Evolutionary conservation across 1,140 invertebrate genomes (phyloP).

Genomic region (Cotesia glomerata): DNA sequence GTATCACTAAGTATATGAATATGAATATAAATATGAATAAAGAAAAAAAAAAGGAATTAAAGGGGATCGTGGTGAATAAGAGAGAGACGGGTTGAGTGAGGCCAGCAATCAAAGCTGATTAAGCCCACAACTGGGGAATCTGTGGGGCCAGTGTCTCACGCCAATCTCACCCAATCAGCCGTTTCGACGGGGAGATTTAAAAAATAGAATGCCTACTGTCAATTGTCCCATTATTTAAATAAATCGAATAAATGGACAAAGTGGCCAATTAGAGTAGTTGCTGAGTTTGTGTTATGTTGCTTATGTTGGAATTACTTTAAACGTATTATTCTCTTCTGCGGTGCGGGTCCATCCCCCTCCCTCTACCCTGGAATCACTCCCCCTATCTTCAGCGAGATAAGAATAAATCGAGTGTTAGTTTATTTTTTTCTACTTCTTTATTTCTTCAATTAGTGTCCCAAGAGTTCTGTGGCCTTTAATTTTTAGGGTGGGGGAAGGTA

Average conservation of each 20-base stretch:
- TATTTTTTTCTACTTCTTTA: no score
- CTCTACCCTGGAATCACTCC: no score
- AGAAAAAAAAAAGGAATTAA: conserved; percentile 27
- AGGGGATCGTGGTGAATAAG: conserved; percentile 37
- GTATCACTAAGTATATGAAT: no score
- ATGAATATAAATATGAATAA: not conserved
- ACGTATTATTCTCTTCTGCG: conserved; percentile 59
- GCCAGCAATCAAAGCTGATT: conserved; percentile 65
- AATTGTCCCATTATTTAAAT: conserved; percentile 67
- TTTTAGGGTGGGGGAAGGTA: no score
- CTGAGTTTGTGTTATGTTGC: conserved; percentile 43
- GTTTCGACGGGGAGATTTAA: conserved; percentile 63
- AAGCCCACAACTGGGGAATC: conserved; percentile 66
- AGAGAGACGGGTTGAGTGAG: conserved; percentile 41
- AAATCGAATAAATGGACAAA: conserved; percentile 67
- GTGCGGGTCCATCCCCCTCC: no score
- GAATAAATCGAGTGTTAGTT: no score
- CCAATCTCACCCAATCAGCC: conserved; percentile 64
- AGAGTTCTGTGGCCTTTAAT: no score
- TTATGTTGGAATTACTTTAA: conserved; percentile 47
- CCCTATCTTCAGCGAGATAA: no score
- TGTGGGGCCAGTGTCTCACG: conserved; percentile 65
- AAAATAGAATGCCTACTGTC: conserved; percentile 67
- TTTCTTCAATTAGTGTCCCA: no score
- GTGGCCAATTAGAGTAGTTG: conserved; percentile 66